Evolutionary conservation across 2,113 vertebrate genomes (phyloP), one percentile per base, ranked within the genome.

Genomic region (Gallinago jamesoni): DNA sequence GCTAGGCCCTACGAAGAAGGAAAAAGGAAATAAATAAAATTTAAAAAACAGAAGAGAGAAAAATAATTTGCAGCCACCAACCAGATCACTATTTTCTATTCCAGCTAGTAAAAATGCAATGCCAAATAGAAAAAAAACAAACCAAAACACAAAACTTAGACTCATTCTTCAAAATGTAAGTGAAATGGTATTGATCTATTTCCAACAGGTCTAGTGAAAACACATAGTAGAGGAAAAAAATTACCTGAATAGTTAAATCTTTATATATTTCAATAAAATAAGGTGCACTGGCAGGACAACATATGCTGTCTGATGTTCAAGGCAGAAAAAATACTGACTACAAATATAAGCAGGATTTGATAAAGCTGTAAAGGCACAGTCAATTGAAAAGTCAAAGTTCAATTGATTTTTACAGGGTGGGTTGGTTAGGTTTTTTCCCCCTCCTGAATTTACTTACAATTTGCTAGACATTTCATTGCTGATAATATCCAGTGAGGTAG

Each of bases 401-500:
- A 52, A 43, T 7, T 63, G 5, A 30, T 41, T 90, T 93, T 90
- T 78, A 55, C 0, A 0, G 9, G 1, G 4, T n/a, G 21, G 6
- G 2, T 30, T 53, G 3, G 10, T 67, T 37, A 12, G 7, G 10
- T 12, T 14, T 59, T 47, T 35, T 10, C 10, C 16, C 45, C 2
- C 12, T 60, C 63, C 22, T 33, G 17, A 33, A 84, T 87, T 82
- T 97, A 99, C 98, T 99, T 97, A 99, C 99, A 99, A 75, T 98
- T 99, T 95, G 98, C 98, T 83, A 99, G 93, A 95, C 98, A 99
- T 92, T 98, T 99, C 98, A 99, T 99, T 89, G 99, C 99, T 16
- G 99, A 99, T 89, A 99, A 94, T 81, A 99, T 98, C 99, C 99
- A 99, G n/a, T 99, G 98, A 95, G 99, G 99, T 96, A 99, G 97